Conservation (phyloP, 2,797 vertebrate species). For the Chiloscyllium punctatum region DNA sequence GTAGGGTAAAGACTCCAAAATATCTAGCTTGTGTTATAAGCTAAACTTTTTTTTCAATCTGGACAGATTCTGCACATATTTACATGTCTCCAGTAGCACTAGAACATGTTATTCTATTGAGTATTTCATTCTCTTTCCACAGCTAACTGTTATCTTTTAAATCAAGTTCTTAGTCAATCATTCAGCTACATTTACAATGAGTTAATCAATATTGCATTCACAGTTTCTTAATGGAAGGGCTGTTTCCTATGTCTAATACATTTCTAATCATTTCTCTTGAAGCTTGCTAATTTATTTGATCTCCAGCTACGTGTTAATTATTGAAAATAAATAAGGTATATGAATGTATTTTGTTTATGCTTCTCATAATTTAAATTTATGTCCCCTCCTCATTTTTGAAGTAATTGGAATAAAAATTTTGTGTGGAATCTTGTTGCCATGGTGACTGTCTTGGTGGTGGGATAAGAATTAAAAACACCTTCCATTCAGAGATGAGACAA, state of each 20-base stretch:
- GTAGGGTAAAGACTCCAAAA: background rate
- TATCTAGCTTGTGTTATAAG: background rate
- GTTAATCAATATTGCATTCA: slow-evolving; percentile 12
- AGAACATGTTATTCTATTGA: background rate
- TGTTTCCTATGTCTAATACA: background rate
- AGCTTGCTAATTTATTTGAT: background rate
- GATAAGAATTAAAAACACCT: no score
- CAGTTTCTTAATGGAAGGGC: background rate
- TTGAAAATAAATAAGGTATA: background rate
- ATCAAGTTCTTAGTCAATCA: background rate
- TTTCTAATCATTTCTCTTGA: background rate
- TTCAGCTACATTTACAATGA: slow-evolving; percentile 16
- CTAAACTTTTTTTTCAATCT: background rate
- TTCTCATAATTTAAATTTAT: background rate
- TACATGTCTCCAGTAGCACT: background rate
- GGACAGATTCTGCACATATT: background rate
- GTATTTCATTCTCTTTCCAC: slow-evolving; percentile 1
- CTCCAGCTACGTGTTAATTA: background rate
- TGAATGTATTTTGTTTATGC: background rate
- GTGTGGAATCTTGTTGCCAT: background rate
- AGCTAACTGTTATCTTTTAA: background rate
- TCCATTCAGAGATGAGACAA: no score
- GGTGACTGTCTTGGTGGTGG: no score
- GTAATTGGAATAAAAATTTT: background rate
- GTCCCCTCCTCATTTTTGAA: background rate